phyloP scores from a whole-genome alignment of 2,113 vertebrate species.

The Pseudorhombus dupliciocellatus region DNA sequence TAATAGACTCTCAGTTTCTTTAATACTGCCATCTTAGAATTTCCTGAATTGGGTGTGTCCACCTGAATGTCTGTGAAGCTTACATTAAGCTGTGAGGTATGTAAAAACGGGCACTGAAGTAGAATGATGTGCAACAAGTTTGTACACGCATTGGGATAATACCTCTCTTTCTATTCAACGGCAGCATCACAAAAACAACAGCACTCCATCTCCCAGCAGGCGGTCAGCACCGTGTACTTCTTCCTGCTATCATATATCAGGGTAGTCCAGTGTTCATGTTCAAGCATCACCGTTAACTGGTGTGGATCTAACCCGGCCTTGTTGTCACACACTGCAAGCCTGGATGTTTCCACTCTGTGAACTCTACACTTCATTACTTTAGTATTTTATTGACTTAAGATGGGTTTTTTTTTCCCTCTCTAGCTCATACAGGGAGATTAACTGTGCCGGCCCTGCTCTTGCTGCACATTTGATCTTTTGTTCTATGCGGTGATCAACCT shows the following conservation, averaged over 20 bases:
- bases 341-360: constrained; percentile 46
- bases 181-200: constrained; percentile 64
- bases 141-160: constrained; percentile 60
- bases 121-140: constrained; percentile 63
- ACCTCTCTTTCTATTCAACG: constrained; percentile 37
- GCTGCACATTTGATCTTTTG: constrained; percentile 65
- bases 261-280: constrained; percentile 30
- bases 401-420: constrained; percentile 52
- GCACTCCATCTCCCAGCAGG: constrained; percentile 51
- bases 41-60: constrained; percentile 41
- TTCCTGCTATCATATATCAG: constrained; percentile 41
- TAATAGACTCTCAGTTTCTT: neutral
- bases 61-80: constrained; percentile 31
- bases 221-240: constrained; percentile 46
- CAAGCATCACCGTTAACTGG: constrained; percentile 45
- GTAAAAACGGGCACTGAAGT: constrained; percentile 42
- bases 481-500: constrained; percentile 54
- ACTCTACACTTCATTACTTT: constrained; percentile 57
- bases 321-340: constrained; percentile 39
- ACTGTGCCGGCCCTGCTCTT: constrained; percentile 44
- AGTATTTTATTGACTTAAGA: constrained; percentile 61
- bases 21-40: constrained; percentile 46
- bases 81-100: constrained; percentile 25
- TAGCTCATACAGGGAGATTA: constrained; percentile 63
- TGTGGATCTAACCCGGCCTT: constrained; percentile 42